Conservation (phyloP, 2,113 vertebrate species). For the Machaerirhynchus nigripectus region DNA sequence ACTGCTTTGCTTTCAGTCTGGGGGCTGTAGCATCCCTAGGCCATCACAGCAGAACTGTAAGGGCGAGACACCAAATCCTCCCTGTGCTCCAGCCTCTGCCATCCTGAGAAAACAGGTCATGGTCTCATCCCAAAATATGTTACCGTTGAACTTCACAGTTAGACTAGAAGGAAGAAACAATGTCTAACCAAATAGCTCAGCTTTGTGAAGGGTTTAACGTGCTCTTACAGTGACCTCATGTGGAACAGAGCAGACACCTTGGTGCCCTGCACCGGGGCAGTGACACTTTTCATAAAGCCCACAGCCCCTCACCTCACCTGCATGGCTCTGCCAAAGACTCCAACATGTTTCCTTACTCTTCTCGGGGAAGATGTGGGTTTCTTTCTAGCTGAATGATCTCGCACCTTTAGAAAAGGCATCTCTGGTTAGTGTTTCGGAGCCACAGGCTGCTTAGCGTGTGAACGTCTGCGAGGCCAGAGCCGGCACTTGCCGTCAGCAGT, state of each 20-base stretch:
- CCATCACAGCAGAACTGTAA: background rate
- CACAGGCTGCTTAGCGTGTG: background rate
- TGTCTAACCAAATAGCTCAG: background rate
- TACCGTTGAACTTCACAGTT: background rate
- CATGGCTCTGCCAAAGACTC: background rate
- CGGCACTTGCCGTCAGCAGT: background rate
- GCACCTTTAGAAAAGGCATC: background rate
- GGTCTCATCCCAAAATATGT: background rate
- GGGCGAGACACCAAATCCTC: background rate
- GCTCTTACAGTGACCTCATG: slow-evolving; percentile 59
- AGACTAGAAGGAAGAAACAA: background rate
- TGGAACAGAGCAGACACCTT: slow-evolving; percentile 24
- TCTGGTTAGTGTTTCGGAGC: background rate
- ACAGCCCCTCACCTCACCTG: accelerated
- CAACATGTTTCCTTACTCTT: accelerated
- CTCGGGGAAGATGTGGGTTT: background rate
- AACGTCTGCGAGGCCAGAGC: background rate
- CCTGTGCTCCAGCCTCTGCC: background rate
- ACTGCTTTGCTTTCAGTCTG: background rate
- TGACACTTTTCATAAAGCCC: accelerated
- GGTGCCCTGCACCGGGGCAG: background rate
- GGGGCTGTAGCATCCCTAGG: background rate
- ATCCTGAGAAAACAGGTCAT: background rate
- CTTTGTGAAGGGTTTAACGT: background rate
- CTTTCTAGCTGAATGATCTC: background rate